These are phyloP conservation scores for Taeniopygia guttata DNA, from an alignment of 2,797 vertebrate genomes.

Conservation along the genomic window DNA sequence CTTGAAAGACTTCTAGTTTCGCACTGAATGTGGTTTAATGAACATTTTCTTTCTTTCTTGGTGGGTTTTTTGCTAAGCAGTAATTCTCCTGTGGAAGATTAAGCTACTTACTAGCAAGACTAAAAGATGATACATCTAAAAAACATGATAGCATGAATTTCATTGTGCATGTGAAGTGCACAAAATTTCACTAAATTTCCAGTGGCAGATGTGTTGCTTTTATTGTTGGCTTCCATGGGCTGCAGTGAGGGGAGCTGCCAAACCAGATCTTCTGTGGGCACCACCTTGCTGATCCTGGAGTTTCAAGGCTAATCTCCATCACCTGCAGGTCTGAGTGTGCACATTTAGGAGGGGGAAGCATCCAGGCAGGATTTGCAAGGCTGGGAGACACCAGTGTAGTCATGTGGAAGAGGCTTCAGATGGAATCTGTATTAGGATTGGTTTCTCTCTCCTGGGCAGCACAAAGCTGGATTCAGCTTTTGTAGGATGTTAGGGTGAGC, in stretches of 20 bases:
- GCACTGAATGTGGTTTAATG: neutral
- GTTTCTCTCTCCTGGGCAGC: neutral
- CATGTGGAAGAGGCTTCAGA: neutral
- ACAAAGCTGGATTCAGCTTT: neutral
- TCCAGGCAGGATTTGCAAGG: neutral
- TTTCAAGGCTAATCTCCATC: neutral
- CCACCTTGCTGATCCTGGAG: neutral
- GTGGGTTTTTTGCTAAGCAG: neutral
- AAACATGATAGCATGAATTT: neutral
- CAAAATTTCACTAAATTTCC: neutral
- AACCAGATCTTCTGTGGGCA: neutral
- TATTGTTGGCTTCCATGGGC: neutral
- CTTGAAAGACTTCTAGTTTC: neutral
- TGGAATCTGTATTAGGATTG: neutral
- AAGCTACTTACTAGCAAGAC: neutral
- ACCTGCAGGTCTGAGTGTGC: neutral
- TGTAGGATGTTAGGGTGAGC: accelerated
- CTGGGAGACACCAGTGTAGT: neutral
- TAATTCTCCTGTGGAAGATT: neutral
- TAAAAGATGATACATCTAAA: neutral
- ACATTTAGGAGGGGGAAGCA: neutral
- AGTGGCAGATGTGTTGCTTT: neutral
- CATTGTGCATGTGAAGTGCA: neutral
- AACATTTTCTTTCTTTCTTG: neutral
- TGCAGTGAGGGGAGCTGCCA: neutral